Conservation (phyloP, 2,113 vertebrate genomes). For the Candoia aspera region DNA sequence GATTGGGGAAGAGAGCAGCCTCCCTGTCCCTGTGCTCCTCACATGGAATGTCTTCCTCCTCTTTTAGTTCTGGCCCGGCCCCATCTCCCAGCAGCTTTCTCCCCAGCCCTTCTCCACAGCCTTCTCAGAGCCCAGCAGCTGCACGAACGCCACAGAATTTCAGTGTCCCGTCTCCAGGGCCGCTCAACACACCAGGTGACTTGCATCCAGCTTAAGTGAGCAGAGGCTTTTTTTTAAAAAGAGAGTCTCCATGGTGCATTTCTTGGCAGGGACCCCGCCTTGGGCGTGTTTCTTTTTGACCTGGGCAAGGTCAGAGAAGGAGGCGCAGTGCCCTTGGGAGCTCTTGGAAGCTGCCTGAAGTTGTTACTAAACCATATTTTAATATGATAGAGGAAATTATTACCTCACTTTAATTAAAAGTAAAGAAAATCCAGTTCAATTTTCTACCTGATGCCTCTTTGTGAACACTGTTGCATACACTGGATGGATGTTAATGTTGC, state of each 20-base stretch:
- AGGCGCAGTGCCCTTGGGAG: background rate
- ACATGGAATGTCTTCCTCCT: background rate
- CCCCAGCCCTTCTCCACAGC: slow-evolving; percentile 95
- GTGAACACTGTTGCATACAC: background rate
- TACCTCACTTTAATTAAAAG: background rate
- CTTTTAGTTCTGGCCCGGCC: slow-evolving; percentile 89
- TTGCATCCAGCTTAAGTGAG: background rate
- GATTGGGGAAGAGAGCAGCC: background rate
- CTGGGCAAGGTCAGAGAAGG: background rate
- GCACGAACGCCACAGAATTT: slow-evolving; percentile 94
- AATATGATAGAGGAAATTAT: background rate
- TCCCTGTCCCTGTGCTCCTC: too few relatives aligned
- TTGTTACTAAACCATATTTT: background rate
- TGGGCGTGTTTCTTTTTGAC: background rate
- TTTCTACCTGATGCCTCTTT: background rate
- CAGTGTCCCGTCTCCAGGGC: slow-evolving; percentile 91
- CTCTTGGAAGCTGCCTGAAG: background rate
- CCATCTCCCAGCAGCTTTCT: slow-evolving; percentile 95
- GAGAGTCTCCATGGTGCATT: background rate
- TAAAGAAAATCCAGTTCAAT: background rate
- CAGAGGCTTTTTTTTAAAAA: background rate
- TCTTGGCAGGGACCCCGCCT: background rate
- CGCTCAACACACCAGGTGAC: slow-evolving; percentile 95
- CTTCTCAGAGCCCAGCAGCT: slow-evolving; percentile 90
- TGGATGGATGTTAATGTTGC: too few relatives aligned